Evolutionary conservation across 2,888 invertebrate species (phyloP), one percentile per base, ranked within the genome.

Genomic region (Meandrusa payeni): DNA sequence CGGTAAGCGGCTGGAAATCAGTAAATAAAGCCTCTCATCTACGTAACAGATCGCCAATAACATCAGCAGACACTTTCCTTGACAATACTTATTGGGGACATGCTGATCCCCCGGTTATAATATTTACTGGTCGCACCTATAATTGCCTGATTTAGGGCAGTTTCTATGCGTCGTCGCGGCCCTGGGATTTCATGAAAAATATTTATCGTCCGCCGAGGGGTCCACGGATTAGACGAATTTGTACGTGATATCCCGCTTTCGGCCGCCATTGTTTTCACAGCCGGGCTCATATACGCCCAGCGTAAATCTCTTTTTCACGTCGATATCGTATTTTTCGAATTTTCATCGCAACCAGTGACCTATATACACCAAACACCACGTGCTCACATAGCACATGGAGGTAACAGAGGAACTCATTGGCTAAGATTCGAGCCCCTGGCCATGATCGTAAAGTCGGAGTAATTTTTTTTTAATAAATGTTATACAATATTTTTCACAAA

Each of bases 101-200:
- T 65, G 58, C 53, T 77, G 80, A 79, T 77, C 81, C 80, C 76
- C 65, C 64, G 65, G 72, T 78, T 78, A 77, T 76, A 74, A 78
- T 79, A 79, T 76, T 76, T 76, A 76, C 82, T 78, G 72, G 72
- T 69, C 72, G 68, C 82, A 78, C 81, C 83, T 80, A 79, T 83
- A 82, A 86, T 85, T 81, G 87, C 81, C 86, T 86, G 73, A 76
- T 87, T 86, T 78, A 76, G 67, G 63, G 81, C 80, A 65, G 80
- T 87, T 86, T 85, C 79, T 77, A 87, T 87, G 85, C 86, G 76
- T 52, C 62, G 62, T 63, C 64, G 65, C 60, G 64, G 69, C 55
- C 64, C 62, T 56, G 64, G 77, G 83, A 82, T 80, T 83, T 79
- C 80, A 78, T 77, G 78, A 75, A 76, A 82, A 80, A 86, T 86